phyloP scores from a whole-genome alignment of 2,113 vertebrate species.

The Corythoichthys haematopterus region DNA sequence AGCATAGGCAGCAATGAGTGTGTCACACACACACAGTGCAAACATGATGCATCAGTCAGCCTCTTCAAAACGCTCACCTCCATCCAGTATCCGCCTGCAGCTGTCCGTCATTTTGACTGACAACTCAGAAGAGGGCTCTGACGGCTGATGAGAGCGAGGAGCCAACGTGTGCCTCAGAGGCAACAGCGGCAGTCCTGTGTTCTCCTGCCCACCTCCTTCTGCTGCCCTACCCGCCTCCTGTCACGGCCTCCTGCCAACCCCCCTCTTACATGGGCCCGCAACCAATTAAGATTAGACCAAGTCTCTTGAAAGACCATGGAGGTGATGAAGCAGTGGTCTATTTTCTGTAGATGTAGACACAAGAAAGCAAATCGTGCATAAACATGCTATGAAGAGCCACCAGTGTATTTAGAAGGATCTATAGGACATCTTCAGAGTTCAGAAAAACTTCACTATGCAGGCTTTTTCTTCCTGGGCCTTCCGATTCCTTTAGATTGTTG shows the following conservation, averaged over 20 bases:
- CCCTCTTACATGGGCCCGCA: conserved; percentile 26
- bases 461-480: background rate
- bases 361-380: conserved; percentile 1
- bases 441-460: conserved; percentile 17
- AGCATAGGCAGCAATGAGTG: background rate
- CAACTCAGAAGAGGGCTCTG: conserved; percentile 62
- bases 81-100: conserved; percentile 34
- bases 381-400: conserved; percentile 20
- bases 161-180: conserved; percentile 67
- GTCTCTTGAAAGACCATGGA: conserved; percentile 23
- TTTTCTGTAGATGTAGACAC: conserved; percentile 10
- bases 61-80: conserved; percentile 32
- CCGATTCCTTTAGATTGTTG: conserved; percentile 6
- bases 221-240: conserved; percentile 41
- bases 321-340: conserved; percentile 13
- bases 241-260: conserved; percentile 33
- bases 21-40: conserved; percentile 4
- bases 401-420: conserved; percentile 8
- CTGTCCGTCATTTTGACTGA: conserved; percentile 61
- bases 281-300: conserved; percentile 41
- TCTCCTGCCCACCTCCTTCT: conserved; percentile 58
- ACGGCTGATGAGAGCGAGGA: conserved; percentile 65
- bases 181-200: conserved; percentile 65
- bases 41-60: conserved; percentile 12
- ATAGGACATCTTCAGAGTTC: conserved; percentile 1